Conservation (phyloP, 2,888 invertebrate species). For the Anoncus sp. region DNA sequence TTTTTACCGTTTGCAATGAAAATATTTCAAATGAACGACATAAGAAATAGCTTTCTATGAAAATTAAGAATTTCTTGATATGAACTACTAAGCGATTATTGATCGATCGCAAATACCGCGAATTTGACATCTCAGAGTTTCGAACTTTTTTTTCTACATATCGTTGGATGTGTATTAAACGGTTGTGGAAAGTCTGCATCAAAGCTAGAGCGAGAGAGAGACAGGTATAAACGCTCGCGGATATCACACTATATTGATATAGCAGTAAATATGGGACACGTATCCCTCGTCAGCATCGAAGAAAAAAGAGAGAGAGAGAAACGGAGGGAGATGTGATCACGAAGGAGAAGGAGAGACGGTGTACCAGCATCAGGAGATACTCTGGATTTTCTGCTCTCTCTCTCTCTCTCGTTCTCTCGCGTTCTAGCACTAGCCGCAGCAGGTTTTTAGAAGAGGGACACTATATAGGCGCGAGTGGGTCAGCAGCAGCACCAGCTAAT, state of each 20-base stretch:
- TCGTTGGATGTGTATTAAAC: too few species aligned
- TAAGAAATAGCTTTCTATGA: too few species aligned
- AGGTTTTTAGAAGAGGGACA: conserved; percentile 56
- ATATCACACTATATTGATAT: conserved; percentile 21
- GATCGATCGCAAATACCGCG: too few species aligned
- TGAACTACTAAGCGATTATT: too few species aligned
- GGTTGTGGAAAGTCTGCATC: conserved; percentile 73
- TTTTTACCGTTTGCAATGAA: too few species aligned
- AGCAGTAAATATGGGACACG: conserved; percentile 72
- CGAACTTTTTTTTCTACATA: too few species aligned
- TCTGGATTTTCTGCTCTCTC: too few species aligned
- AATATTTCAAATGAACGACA: too few species aligned
- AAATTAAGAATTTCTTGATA: too few species aligned
- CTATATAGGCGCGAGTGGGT: conserved; percentile 54
- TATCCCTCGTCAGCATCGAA: conserved; percentile 33
- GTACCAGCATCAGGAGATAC: conserved; percentile 10
- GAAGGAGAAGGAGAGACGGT: conserved; percentile 28
- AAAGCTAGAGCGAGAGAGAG: conserved; percentile 14
- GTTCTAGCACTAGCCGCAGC: conserved; percentile 28
- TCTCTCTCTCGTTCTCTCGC: conserved; percentile 16
- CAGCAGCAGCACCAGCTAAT: conserved; percentile 53
- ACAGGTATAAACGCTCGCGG: conserved; percentile 2
- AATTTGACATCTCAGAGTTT: too few species aligned
- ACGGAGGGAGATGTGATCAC: too few species aligned
- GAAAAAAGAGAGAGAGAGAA: conserved; percentile 41